Conservation (phyloP, 2,113 vertebrate species). For the Psephotus haematonotus region DNA sequence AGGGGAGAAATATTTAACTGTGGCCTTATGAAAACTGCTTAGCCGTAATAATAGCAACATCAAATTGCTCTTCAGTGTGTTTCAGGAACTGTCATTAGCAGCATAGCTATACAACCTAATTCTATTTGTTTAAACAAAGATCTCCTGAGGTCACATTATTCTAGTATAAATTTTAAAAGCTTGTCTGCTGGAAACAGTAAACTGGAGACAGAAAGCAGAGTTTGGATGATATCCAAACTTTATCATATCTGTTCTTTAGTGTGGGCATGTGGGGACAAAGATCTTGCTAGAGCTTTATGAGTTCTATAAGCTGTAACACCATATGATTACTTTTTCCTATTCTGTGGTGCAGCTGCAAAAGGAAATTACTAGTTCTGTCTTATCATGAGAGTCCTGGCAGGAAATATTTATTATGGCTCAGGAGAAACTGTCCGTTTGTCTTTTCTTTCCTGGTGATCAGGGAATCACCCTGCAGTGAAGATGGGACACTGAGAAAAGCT, state of each 20-base stretch:
- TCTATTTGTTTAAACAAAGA: conserved; percentile 51
- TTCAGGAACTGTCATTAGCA: conserved; percentile 27
- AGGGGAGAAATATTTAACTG: conserved; percentile 38
- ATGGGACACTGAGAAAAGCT: neutral
- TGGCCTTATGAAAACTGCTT: conserved; percentile 24
- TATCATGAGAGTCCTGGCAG: neutral
- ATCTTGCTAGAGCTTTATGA: neutral
- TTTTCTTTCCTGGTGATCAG: neutral
- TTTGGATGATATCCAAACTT: conserved; percentile 7
- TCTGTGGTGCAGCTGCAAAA: neutral
- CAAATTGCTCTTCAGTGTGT: conserved; percentile 15
- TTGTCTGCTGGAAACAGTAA: neutral
- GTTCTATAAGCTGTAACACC: neutral
- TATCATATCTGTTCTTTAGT: neutral
- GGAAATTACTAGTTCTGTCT: neutral
- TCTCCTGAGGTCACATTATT: conserved; percentile 12
- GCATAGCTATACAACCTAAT: conserved; percentile 34
- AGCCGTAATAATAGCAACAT: conserved; percentile 22
- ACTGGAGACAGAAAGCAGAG: neutral
- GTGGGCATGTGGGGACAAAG: neutral
- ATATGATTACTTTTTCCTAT: neutral
- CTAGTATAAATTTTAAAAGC: conserved; percentile 4
- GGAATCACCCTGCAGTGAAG: neutral
- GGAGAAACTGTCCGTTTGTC: neutral
- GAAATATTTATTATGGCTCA: neutral